Percentiles rank a stretch among this genome's conserved stretches.
Evolutionary conservation across 1,140 invertebrate species (phyloP).

Genomic region (Limonius californicus): DNA sequence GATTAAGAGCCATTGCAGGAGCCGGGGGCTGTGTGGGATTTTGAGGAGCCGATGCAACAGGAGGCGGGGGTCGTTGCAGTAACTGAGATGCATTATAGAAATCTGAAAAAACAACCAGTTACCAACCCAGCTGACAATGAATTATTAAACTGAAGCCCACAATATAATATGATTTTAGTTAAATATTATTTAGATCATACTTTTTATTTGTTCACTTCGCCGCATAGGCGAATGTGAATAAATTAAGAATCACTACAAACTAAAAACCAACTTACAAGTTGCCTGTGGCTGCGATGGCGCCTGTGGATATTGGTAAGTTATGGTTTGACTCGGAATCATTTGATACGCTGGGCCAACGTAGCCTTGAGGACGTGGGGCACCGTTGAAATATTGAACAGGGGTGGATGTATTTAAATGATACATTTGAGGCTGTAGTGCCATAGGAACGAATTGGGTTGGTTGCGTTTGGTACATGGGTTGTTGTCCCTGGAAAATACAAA

Average conservation of each 20-base stretch:
- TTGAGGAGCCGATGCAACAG: slow-evolving; percentile 23
- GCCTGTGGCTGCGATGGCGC: neutral
- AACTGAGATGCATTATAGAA: neutral
- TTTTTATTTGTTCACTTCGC: no score
- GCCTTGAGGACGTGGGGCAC: slow-evolving; percentile 5
- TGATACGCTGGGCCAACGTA: neutral
- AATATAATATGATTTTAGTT: no score
- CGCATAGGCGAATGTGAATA: no score
- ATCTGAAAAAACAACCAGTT: neutral
- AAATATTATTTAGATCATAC: no score
- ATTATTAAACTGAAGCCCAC: no score
- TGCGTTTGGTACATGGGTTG: slow-evolving; percentile 26
- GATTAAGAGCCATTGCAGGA: slow-evolving; percentile 15
- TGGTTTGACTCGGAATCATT: neutral
- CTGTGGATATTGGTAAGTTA: neutral
- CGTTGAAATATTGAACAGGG: slow-evolving; percentile 21
- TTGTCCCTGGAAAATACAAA: slow-evolving; percentile 19
- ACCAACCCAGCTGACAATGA: no score
- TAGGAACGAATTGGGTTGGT: slow-evolving; percentile 6
- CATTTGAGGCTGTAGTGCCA: slow-evolving; percentile 11
- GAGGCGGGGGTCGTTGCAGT: neutral
- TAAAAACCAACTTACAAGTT: slow-evolving; percentile 7
- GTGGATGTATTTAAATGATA: slow-evolving; percentile 5
- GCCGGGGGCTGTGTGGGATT: slow-evolving; percentile 22
- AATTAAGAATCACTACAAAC: no score